Base-by-base conservation (phyloP, 2,888 invertebrate genomes). In the Drosophila stalkeri region DNA sequence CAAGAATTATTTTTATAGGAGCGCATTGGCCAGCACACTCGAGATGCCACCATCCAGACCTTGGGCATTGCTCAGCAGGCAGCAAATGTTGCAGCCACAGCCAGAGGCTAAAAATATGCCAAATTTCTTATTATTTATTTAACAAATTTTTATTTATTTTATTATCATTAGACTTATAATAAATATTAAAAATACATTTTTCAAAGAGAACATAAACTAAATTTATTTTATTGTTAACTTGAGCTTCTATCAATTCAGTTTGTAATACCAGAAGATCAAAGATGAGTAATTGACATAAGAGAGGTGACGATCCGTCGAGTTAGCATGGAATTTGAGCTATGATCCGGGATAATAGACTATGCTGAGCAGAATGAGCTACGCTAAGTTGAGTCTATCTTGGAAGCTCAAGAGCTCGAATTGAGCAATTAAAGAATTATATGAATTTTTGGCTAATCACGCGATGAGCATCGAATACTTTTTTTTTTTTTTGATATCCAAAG, bases 31-130 rank as follows among this genome's bases (percentile, higher is more conserved):
- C 89, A 90, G 49, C 86, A 90, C 63, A 86, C 90, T 37, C 76
- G 91, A 46, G 90, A 91, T 82, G 91, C 91, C 46, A 76, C 82
- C 33, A 87, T 91, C 27, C 79, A 90, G 46, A 70, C 61, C 9
- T 62, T 91, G 68, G 82, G 77, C 1, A 68, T 91, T 18, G 90
- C 90, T 0, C 86, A 90, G 43, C 81, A 83, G 85, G 90, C 90
- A 0, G 90, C 91, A 1, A 85, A 86, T 81, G 90, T 90, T 8
- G 90, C 82, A 12, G 90, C 87, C 18, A 91, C 89, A 16, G 66
- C 79, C 6, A 71, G 77, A 5, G 81, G 86, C 9, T 81, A 52
- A 74, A 1, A 2, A 5, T 11, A 11, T 18, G 0, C 9, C 1
- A 7, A 46, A 14, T 16, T 23, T 3, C 16, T 6, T 6, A 35